Evolutionary conservation across 2,113 vertebrate species (phyloP), one percentile per base, ranked within the genome.

Genomic region (Aleadryas rufinucha): DNA sequence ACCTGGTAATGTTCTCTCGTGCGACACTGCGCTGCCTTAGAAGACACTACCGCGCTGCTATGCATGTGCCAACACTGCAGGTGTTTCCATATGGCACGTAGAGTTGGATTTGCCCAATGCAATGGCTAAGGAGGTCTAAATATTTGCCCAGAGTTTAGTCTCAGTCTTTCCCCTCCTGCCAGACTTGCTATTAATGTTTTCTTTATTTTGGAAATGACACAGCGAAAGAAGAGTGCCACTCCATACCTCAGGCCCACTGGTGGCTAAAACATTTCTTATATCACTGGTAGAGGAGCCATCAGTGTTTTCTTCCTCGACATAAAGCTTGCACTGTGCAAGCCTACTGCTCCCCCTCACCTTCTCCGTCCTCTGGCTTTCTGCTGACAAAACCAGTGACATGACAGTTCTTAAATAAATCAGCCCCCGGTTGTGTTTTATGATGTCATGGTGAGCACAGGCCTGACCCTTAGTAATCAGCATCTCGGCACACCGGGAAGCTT

Each of bases 401-500:
- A 89, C 86, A 79, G 87, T 76, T 95, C 94, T 94, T 92, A 91
- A 94, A 96, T 95, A 97, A 96, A 93, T 97, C 94, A 96, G 87
- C 52, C 82, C 84, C 54, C 0, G 1, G 41, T 79, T 66, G 72
- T 90, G 85, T 91, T 95, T 96, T 97, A 97, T 97, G 96, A 91
- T 95, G 96, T 95, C 97, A 87, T 74, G 94, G 95, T 85, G 91
- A 97, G 96, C 35, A 7, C 80, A 95, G 90, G 54, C 56, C 95
- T 97, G 96, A 97, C 95, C 95, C 91, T 94, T 10, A 16, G 50
- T 96, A 97, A 97, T 96, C 97, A 96, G 90, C 96, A 96, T 95
- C 94, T 89, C 84, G 1, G 91, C 93, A 93, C 95, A 90, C 94
- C 4, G 1, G 91, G 95, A 93, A 87, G 77, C 96, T 97, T 97